Base-by-base conservation (phyloP, 2,113 vertebrate species). In the Mus musculus region DNA sequence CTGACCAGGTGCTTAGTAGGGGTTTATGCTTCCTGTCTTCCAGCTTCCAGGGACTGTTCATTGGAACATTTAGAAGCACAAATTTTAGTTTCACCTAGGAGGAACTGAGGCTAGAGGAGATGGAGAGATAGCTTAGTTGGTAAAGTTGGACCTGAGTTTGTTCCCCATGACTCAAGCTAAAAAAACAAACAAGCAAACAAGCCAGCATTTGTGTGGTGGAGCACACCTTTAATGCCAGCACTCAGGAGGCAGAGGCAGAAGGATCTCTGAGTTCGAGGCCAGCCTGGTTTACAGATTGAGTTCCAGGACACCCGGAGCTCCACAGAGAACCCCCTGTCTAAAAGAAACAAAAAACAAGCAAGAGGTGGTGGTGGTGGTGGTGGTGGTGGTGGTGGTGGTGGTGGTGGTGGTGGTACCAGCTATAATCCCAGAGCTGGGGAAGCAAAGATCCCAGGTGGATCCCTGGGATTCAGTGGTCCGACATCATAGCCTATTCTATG, bases 41-140 rank as follows among this genome's bases (percentile, higher is more conserved):
- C 56, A 56, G 17, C 24, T 88, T 28, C 82, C 12, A 67, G 71
- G 42, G 11, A 95, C 76, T 72, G 19, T 94, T 90, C 33, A 36
- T 10, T 82, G 69, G n/a, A 84, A 9, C 87, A 63, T 81, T 96
- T 82, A 80, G 63, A 92, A 93, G 39, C 49, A 75, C 65, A 36
- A 93, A 22, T 2, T 92, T 93, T 42, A 89, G 56, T 96, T 96
- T 94, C 89, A 80, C 59, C 28, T 90, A 88, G 8, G 89, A 94
- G 75, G 93, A 92, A 91, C 63, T 86, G 42, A 49, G 46, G 46
- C 19, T 11, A 71, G 85, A 71, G 30, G 85, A n/a, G 46, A 30
- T 54, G 85, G 46, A 54, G 33, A 69, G 11, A 87, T 49, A 49
- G 84, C 46, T 87, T 52, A 52, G 28, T 36, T 46, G 39, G 61